Conservation (phyloP, 2,113 vertebrate genomes). For the Cricetomys ansorgei region DNA sequence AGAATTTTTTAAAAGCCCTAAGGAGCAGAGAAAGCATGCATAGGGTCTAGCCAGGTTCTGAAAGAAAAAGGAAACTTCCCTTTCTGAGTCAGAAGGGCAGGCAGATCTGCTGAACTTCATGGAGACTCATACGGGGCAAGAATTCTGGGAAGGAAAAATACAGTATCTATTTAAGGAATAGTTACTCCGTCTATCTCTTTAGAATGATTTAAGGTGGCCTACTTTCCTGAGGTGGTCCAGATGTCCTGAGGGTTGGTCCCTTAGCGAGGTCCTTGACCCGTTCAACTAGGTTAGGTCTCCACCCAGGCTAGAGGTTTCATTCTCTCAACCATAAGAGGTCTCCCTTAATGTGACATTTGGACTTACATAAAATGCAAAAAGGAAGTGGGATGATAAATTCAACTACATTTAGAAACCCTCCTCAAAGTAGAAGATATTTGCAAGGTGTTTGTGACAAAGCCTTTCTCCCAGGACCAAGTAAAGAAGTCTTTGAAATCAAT, state of each 20-base stretch:
- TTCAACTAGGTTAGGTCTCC: not conserved
- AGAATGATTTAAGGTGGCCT: not conserved
- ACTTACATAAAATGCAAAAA: not conserved
- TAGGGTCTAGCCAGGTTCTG: not conserved
- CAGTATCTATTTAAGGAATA: not conserved
- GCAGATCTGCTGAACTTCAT: not conserved
- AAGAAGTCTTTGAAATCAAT: not conserved
- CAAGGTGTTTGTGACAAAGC: not conserved
- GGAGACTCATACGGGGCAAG: not conserved
- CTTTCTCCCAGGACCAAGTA: not conserved
- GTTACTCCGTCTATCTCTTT: not conserved
- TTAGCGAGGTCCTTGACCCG: not conserved
- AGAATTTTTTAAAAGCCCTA: not conserved
- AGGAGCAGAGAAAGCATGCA: not conserved
- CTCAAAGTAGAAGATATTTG: not conserved
- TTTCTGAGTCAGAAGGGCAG: not conserved
- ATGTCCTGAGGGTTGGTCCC: not conserved
- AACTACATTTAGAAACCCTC: slow-evolving; percentile 27
- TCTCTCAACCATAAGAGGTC: not conserved
- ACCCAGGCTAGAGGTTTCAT: not conserved
- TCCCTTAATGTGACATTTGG: not conserved
- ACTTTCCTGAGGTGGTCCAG: not conserved
- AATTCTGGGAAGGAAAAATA: not conserved
- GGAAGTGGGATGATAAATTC: not conserved
- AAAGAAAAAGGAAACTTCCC: not conserved